Conservation (phyloP, 2,113 vertebrate species). For the Triplophysa siluroides region DNA sequence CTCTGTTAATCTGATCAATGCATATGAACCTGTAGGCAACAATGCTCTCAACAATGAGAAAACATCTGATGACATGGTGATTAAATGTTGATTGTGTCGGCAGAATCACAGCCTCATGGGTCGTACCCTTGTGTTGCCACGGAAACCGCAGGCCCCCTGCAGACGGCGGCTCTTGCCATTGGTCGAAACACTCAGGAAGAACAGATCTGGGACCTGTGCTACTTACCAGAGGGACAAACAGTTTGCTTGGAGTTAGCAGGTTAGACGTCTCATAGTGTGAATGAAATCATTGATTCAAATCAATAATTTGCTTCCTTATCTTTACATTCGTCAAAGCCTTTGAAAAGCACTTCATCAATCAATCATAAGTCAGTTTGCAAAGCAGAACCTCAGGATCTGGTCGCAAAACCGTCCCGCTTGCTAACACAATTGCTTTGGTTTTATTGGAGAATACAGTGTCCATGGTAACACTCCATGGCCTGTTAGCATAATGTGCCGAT, state of each 20-base stretch:
- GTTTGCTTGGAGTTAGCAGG: constrained; percentile 67
- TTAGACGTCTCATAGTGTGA: constrained; percentile 44
- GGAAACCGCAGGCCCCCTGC: constrained; percentile 67
- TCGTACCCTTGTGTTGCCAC: constrained; percentile 61
- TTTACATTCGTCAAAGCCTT: not conserved
- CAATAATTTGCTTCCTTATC: not conserved
- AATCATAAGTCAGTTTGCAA: constrained; percentile 5
- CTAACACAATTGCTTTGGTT: not conserved
- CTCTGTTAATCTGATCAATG: no score
- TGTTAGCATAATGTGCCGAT: constrained; percentile 5
- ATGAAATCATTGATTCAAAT: not conserved
- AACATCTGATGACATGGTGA: constrained; percentile 39
- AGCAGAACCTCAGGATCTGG: not conserved
- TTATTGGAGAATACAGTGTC: constrained; percentile 5
- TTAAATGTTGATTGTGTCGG: constrained; percentile 36
- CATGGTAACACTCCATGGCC: constrained; percentile 26
- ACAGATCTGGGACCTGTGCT: constrained; percentile 68
- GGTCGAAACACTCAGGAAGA: constrained; percentile 76
- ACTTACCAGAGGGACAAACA: constrained; percentile 62
- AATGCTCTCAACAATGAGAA: no score
- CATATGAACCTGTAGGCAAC: no score
- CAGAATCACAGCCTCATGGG: constrained; percentile 52
- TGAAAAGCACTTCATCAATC: not conserved
- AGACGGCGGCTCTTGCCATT: constrained; percentile 54
- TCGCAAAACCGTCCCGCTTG: constrained; percentile 2